A percentile compares a stretch with the other conserved stretches of the same genome.
These are phyloP conservation scores for Pseudoips prasinana DNA, from an alignment of 2,888 invertebrate species.

Conservation along the genomic window DNA sequence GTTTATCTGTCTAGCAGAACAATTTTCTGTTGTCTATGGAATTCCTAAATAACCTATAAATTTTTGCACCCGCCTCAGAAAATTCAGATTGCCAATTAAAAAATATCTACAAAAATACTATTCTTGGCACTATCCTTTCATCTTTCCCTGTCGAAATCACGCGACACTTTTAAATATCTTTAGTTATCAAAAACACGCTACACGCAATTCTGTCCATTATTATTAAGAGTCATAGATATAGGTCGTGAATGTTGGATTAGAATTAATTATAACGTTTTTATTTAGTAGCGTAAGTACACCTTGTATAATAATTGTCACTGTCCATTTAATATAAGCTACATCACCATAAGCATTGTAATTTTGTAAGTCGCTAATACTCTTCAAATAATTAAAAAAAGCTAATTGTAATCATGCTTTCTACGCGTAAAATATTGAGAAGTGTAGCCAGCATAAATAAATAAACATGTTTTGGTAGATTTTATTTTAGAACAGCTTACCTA, in stretches of 20 bases:
- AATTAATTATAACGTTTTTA: conserved; percentile 48
- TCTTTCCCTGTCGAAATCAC: conserved; percentile 30
- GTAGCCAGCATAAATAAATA: too few species aligned
- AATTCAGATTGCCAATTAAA: too few species aligned
- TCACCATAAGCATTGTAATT: conserved; percentile 34
- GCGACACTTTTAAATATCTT: conserved; percentile 46
- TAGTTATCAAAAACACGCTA: conserved; percentile 62
- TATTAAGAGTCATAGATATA: conserved; percentile 54
- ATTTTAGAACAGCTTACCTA: too few species aligned
- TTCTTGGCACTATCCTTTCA: conserved; percentile 9
- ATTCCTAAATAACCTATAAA: too few species aligned
- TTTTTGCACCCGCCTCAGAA: too few species aligned
- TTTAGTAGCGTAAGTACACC: conserved; percentile 55
- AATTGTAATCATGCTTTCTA: conserved; percentile 7
- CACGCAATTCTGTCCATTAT: conserved; percentile 80
- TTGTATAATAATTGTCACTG: conserved; percentile 67
- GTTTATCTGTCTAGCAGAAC: too few species aligned
- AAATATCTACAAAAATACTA: too few species aligned
- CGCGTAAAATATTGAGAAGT: not conserved
- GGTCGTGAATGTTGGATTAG: conserved; percentile 56
- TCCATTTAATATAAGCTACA: conserved; percentile 62
- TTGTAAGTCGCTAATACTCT: conserved; percentile 16
- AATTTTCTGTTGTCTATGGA: too few species aligned
- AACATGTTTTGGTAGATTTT: too few species aligned
- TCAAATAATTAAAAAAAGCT: conserved; percentile 3